A percentile compares a stretch with the other conserved stretches of the same genome.
Evolutionary conservation across 2,888 invertebrate species (phyloP).

Genomic region (Prosapia bicincta): DNA sequence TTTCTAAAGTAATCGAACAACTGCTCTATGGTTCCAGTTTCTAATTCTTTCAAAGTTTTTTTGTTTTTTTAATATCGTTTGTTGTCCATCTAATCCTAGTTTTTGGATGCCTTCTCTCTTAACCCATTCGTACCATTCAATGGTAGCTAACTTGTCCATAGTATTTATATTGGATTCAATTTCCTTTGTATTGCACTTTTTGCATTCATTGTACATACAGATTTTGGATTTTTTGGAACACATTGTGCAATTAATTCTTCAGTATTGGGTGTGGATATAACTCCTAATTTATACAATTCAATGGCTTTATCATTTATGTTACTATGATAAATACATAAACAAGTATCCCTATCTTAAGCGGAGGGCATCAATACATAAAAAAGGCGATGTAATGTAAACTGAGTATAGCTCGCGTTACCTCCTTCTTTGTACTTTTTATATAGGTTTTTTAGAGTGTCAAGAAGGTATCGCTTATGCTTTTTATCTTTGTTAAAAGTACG

Average conservation of each 20-base stretch:
- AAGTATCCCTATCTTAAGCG: neutral
- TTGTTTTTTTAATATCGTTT: neutral
- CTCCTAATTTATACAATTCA: neutral
- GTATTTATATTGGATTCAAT: neutral
- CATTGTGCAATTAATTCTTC: neutral
- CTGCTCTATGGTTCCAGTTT: neutral
- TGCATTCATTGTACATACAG: neutral
- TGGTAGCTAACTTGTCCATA: neutral
- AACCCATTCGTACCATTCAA: neutral
- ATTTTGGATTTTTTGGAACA: neutral
- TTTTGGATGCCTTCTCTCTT: neutral
- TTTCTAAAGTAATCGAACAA: too few relatives aligned
- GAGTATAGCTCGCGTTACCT: too few relatives aligned
- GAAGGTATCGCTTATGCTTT: too few relatives aligned
- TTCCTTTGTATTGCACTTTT: neutral
- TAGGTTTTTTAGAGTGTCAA: too few relatives aligned
- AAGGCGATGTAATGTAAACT: too few relatives aligned
- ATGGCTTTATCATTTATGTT: neutral
- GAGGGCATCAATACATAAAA: neutral
- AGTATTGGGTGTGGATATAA: neutral
- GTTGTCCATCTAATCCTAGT: neutral
- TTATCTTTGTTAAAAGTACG: neutral
- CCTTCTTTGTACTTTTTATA: too few relatives aligned
- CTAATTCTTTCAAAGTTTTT: neutral
- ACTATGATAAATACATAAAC: neutral